phyloP scores from a whole-genome alignment of 2,113 vertebrate genomes.

The Pituophis catenifer region DNA sequence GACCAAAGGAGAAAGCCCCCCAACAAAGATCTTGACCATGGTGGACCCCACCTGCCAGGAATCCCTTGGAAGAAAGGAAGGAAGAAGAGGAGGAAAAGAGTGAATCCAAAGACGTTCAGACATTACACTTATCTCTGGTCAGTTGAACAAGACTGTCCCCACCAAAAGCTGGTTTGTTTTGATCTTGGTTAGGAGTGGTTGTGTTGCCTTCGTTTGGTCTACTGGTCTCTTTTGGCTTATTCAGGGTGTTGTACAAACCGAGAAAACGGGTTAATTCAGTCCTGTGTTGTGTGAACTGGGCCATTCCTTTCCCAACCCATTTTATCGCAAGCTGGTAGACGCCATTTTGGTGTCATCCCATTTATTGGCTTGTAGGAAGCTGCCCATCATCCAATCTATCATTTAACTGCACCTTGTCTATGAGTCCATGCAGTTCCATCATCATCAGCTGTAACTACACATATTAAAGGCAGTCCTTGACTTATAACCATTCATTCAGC shows the following conservation, averaged over 20 bases:
- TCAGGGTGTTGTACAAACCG: neutral
- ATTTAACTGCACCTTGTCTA: no score
- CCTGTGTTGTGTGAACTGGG: neutral
- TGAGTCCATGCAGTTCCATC: no score
- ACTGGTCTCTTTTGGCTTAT: neutral
- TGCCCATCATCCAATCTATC: no score
- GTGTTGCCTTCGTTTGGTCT: neutral
- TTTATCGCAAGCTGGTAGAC: neutral
- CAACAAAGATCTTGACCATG: slow-evolving; percentile 75
- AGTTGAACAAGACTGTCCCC: neutral
- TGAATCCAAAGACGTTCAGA: neutral
- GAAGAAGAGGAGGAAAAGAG: neutral
- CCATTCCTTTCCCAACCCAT: no score
- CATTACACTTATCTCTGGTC: neutral
- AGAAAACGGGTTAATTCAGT: neutral
- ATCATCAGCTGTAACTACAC: no score
- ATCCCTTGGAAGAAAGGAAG: neutral
- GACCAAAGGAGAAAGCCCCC: slow-evolving; percentile 64
- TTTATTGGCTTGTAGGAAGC: no score
- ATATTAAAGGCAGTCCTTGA: no score
- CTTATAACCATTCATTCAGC: no score
- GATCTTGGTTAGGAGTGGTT: neutral
- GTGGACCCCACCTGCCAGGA: neutral
- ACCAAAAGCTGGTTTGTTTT: neutral
- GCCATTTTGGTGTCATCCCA: no score